Conservation (phyloP, 2,113 vertebrate genomes). For the Setophaga kirtlandii region DNA sequence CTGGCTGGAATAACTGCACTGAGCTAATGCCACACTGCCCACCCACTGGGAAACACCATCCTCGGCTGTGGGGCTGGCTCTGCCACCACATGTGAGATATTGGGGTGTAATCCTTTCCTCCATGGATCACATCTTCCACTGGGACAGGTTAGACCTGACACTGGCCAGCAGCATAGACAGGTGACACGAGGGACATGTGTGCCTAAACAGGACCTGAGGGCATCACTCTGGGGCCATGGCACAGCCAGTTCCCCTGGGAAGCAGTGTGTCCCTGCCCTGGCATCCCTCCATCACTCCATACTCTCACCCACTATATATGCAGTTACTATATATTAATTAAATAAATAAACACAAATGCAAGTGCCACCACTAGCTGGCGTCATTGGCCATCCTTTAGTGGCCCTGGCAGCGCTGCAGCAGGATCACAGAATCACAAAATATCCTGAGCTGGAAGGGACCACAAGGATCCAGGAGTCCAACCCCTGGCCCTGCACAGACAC, state of each 20-base stretch:
- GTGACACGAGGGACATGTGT: rapidly evolving
- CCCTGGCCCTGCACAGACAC: background rate
- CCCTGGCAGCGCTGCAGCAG: background rate
- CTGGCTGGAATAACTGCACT: background rate
- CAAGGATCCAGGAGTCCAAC: background rate
- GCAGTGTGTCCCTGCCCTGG: background rate
- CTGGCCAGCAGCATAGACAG: background rate
- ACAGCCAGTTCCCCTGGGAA: background rate
- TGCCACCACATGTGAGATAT: rapidly evolving
- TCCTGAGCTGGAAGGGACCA: background rate
- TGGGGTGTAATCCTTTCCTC: background rate
- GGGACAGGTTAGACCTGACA: background rate
- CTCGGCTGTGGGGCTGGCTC: rapidly evolving
- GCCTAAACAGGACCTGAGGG: background rate
- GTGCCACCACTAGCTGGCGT: conserved; percentile 56
- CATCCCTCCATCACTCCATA: rapidly evolving
- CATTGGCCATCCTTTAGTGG: background rate
- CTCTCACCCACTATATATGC: rapidly evolving
- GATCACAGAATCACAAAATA: background rate
- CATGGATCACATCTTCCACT: rapidly evolving
- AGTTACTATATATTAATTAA: background rate
- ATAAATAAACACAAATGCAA: background rate
- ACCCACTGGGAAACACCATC: rapidly evolving
- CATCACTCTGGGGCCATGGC: rapidly evolving
- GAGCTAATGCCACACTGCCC: background rate